Conservation (phyloP, 2,888 invertebrate genomes). For the Teleogryllus oceanicus region DNA sequence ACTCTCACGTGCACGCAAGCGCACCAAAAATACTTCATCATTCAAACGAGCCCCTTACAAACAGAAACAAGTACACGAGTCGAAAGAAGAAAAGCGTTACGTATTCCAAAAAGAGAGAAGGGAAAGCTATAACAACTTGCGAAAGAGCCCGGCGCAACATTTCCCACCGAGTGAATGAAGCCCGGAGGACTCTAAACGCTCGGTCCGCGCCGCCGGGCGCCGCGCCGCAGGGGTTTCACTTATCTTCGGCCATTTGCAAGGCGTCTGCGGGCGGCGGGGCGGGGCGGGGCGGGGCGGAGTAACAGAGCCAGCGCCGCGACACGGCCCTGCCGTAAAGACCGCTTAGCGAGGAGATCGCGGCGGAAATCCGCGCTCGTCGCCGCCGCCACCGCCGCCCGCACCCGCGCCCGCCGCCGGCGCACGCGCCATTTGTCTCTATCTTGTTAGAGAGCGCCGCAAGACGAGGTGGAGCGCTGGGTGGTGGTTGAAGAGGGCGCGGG, state of each 20-base stretch:
- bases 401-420: neutral
- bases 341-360: neutral
- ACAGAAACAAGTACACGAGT: too few species aligned
- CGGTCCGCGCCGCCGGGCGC: neutral
- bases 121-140: too few species aligned
- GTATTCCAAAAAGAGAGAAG: too few species aligned
- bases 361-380: neutral
- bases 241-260: too few species aligned
- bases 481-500: too few species aligned
- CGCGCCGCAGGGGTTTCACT: neutral
- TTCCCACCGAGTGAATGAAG: neutral
- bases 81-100: too few species aligned
- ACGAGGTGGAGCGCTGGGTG: too few species aligned
- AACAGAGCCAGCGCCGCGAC: neutral
- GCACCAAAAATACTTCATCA: too few species aligned
- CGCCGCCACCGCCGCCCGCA: neutral
- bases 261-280: neutral
- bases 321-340: neutral
- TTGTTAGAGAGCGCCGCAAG: neutral
- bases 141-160: neutral
- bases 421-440: slow-evolving; percentile 6
- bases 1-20: too few species aligned
- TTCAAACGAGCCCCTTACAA: too few species aligned
- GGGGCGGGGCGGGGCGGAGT: neutral
- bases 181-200: neutral